Conservation (phyloP, 2,113 vertebrate species). For the Phocoena phocoena region DNA sequence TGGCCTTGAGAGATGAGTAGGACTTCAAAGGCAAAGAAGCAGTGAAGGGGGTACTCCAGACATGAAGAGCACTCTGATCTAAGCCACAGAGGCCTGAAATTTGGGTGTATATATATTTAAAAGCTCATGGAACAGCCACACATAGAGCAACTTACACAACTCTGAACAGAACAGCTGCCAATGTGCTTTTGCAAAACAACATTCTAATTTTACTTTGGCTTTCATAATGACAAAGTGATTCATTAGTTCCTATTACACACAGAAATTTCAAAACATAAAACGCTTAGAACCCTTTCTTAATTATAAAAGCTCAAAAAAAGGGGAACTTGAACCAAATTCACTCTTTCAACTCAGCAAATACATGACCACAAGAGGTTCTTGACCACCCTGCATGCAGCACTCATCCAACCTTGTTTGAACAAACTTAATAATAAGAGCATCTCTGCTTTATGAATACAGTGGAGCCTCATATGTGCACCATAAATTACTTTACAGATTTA, state of each 20-base stretch:
- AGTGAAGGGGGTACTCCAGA: background rate
- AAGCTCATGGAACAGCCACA: background rate
- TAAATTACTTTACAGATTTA: background rate
- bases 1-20: slow-evolving; percentile 32
- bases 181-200: slow-evolving; percentile 56
- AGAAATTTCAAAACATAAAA: slow-evolving; percentile 70
- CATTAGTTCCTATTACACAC: slow-evolving; percentile 69
- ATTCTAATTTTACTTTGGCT: slow-evolving; percentile 71
- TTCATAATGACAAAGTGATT: slow-evolving; percentile 71
- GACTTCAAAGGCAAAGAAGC: background rate
- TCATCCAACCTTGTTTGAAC: background rate
- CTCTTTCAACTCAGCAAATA: slow-evolving; percentile 36
- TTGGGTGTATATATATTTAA: slow-evolving; percentile 27
- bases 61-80: slow-evolving; percentile 1
- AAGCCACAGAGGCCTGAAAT: slow-evolving; percentile 47
- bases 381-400: background rate
- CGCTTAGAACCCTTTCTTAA: slow-evolving; percentile 50
- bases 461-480: background rate
- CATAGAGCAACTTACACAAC: slow-evolving; percentile 54
- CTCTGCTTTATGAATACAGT: background rate
- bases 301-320: slow-evolving; percentile 48
- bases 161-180: slow-evolving; percentile 41
- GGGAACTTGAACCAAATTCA: background rate
- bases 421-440: background rate
- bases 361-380: background rate